These are phyloP conservation scores for Uloborus plumipes DNA, from an alignment of 2,888 invertebrate species.

Conservation along the genomic window DNA sequence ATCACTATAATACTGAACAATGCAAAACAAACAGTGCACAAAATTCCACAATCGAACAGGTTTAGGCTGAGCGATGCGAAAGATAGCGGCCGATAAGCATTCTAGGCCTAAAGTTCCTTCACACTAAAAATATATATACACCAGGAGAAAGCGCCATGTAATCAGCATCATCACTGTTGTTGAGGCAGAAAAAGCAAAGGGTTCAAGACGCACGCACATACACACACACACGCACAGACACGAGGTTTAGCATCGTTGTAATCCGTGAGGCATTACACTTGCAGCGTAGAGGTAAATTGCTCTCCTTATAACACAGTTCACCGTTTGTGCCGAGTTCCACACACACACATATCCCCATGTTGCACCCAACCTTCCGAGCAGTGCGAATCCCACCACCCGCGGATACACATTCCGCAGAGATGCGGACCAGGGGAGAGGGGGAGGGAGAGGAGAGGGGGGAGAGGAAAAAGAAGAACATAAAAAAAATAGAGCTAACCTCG, in stretches of 20 bases:
- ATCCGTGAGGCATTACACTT: conserved; percentile 16
- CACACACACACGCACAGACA: too few species aligned
- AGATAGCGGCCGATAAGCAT: conserved; percentile 2
- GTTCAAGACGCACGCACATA: not conserved
- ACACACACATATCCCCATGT: not conserved
- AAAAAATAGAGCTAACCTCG: conserved; percentile 28
- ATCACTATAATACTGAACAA: too few species aligned
- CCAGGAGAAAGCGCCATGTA: conserved; percentile 6
- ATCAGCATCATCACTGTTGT: not conserved
- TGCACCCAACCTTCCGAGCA: conserved; percentile 18
- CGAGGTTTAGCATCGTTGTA: not conserved
- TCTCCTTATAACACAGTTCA: conserved; percentile 1
- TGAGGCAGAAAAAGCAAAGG: conserved; percentile 15
- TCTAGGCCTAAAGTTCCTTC: conserved; percentile 14
- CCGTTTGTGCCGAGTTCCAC: too few species aligned
- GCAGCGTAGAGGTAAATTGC: conserved; percentile 20
- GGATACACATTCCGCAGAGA: conserved; percentile 25
- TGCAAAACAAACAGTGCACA: too few species aligned
- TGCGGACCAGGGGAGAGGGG: conserved; percentile 3
- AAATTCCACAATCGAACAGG: too few species aligned
- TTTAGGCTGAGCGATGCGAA: not conserved
- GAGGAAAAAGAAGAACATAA: conserved; percentile 2
- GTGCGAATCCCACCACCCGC: conserved; percentile 19
- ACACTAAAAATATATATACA: conserved; percentile 9
- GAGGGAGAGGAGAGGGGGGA: not conserved